A percentile compares a stretch with the other conserved stretches of the same genome.
Evolutionary conservation across 2,888 invertebrate species (phyloP).

Genomic region (Pseudolycoriella hygida): DNA sequence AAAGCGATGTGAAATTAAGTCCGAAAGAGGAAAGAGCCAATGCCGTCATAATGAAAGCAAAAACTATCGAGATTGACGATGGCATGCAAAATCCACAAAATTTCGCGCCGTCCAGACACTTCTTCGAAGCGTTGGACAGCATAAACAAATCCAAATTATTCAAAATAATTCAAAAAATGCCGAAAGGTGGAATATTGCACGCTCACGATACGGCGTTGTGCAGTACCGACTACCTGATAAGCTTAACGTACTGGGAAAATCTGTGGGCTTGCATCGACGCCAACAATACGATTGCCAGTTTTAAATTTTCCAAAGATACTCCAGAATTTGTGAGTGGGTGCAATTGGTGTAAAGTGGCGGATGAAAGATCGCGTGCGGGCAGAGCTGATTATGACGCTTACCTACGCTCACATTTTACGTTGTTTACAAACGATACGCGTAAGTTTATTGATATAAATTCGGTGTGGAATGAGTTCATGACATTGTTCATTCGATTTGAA

Average conservation of each 20-base stretch:
- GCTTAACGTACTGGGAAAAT: constrained; percentile 42
- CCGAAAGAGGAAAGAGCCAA: no score
- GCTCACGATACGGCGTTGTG: constrained; percentile 47
- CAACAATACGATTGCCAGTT: constrained; percentile 18
- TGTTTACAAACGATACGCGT: constrained; percentile 31
- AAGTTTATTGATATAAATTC: constrained; percentile 35
- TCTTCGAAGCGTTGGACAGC: constrained; percentile 37
- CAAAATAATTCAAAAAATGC: constrained; percentile 44
- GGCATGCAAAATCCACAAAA: constrained; percentile 34
- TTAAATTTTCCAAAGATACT: constrained; percentile 20
- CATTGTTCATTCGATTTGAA: constrained; percentile 34
- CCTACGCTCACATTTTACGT: constrained; percentile 34
- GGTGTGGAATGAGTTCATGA: constrained; percentile 39
- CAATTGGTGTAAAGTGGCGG: constrained; percentile 32
- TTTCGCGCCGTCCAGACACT: constrained; percentile 47
- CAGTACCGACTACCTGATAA: constrained; percentile 41
- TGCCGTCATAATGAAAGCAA: constrained; percentile 36
- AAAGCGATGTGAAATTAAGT: no score
- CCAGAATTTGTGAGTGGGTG: constrained; percentile 12
- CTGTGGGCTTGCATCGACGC: constrained; percentile 31
- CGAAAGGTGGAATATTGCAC: constrained; percentile 58
- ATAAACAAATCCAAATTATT: constrained; percentile 47
- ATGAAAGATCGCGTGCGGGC: constrained; percentile 25
- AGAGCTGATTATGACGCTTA: constrained; percentile 31
- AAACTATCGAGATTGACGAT: constrained; percentile 34